Conservation (phyloP, 2,797 vertebrate species). For the Falco concolor region DNA sequence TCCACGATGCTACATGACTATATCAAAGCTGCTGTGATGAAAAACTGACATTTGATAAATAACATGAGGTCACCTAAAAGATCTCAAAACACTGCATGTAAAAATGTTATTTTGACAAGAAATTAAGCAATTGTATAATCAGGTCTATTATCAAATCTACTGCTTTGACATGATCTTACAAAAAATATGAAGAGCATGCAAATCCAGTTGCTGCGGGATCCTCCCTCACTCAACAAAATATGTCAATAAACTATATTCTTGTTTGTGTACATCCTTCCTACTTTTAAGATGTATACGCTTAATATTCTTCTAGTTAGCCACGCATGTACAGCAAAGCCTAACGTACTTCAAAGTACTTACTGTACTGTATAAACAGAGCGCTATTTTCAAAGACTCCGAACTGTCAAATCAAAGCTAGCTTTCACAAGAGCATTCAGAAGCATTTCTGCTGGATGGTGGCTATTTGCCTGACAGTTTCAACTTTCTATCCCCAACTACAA, state of each 20-base stretch:
- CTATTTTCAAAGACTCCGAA: conserved; percentile 44
- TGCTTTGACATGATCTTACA: not conserved
- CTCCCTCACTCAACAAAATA: not conserved
- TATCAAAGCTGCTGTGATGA: conserved; percentile 43
- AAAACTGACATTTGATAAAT: conserved; percentile 44
- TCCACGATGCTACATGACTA: not conserved
- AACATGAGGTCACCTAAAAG: conserved; percentile 22
- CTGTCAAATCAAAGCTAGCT: conserved; percentile 58
- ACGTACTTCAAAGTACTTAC: conserved; percentile 46
- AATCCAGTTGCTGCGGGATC: not conserved
- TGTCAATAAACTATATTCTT: no score
- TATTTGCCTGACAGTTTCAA: conserved; percentile 47
- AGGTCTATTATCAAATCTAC: conserved; percentile 11
- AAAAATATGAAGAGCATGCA: not conserved
- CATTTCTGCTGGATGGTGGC: conserved; percentile 34
- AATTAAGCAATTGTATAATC: conserved; percentile 47
- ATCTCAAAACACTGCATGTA: not conserved
- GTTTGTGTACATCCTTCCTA: no score
- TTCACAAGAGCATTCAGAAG: conserved; percentile 11
- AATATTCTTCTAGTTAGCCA: conserved; percentile 50
- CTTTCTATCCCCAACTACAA: not conserved
- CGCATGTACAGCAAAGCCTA: conserved; percentile 7
- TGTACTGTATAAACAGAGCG: conserved; percentile 21
- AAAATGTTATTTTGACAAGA: conserved; percentile 32
- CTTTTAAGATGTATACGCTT: not conserved